Percentiles rank a stretch among this genome's conserved stretches.
Conservation (phyloP, 2,797 vertebrate genomes). For the Acrocephalus scirpaceus region DNA sequence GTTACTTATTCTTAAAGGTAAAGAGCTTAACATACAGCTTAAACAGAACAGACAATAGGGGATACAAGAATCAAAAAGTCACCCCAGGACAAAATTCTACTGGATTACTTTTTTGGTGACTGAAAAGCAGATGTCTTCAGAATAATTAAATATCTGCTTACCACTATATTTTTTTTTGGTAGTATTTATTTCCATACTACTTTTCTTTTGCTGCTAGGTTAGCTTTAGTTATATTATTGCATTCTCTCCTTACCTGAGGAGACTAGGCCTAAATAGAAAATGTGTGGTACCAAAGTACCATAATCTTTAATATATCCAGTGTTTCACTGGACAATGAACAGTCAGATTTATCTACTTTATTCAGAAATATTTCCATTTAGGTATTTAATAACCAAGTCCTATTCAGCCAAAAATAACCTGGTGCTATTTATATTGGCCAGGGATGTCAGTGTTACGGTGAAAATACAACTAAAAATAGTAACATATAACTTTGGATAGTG, state of each 20-base stretch:
- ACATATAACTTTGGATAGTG: background rate
- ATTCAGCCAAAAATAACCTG: background rate
- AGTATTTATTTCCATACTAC: background rate
- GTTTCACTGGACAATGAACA: background rate
- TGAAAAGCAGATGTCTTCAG: background rate
- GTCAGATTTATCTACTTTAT: background rate
- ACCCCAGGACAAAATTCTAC: background rate
- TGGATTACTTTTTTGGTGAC: background rate
- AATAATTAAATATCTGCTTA: background rate
- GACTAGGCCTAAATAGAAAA: background rate
- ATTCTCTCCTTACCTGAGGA: background rate
- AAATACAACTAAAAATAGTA: background rate
- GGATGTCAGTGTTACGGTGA: constrained; percentile 46
- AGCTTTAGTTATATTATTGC: background rate
- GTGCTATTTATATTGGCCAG: background rate
- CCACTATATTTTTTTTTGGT: background rate
- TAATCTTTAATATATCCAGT: background rate
- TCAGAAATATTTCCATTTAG: background rate
- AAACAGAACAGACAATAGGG: no score
- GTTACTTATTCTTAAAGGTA: no score
- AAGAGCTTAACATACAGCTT: no score
- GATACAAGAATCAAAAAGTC: no score
- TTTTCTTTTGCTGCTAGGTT: background rate
- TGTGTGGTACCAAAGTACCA: background rate
- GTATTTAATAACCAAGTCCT: background rate